phyloP scores from a whole-genome alignment of 2,797 vertebrate species.

The Coendou prehensilis region DNA sequence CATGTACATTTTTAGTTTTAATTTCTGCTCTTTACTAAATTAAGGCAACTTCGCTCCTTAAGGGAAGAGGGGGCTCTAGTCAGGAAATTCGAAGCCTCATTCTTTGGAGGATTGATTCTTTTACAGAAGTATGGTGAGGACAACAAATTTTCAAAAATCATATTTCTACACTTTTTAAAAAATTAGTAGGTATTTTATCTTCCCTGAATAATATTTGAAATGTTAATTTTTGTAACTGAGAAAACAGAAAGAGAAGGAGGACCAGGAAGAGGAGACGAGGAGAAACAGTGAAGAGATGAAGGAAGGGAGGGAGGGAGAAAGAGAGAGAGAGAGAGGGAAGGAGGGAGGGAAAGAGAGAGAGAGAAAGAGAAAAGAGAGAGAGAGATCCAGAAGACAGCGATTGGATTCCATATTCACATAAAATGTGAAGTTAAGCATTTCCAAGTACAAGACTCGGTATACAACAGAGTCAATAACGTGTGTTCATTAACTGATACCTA shows the following conservation, averaged over 20 bases:
- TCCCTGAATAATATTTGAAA: not conserved
- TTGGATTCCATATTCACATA: not conserved
- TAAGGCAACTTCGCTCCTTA: not conserved
- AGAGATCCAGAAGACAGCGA: accelerated
- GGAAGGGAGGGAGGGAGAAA: not conserved
- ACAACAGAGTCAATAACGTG: not conserved
- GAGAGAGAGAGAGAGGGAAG: no score
- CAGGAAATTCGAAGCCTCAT: not conserved
- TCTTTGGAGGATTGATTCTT: not conserved
- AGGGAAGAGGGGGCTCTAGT: not conserved
- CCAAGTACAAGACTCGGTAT: not conserved
- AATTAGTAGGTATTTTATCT: not conserved
- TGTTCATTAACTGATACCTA: not conserved
- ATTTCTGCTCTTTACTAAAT: not conserved
- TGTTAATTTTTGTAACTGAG: not conserved
- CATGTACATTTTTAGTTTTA: not conserved
- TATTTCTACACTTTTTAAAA: not conserved
- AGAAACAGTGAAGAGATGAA: no score
- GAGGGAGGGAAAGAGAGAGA: accelerated
- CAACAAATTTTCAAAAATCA: not conserved
- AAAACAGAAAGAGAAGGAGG: not conserved
- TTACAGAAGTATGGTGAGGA: not conserved
- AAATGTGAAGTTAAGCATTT: not conserved
- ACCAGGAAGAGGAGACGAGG: not conserved
- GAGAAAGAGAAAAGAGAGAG: no score